Percentiles rank a stretch among this genome's conserved stretches.
phyloP scores from a whole-genome alignment of 2,888 invertebrate species.

The Dryobota labecula region DNA sequence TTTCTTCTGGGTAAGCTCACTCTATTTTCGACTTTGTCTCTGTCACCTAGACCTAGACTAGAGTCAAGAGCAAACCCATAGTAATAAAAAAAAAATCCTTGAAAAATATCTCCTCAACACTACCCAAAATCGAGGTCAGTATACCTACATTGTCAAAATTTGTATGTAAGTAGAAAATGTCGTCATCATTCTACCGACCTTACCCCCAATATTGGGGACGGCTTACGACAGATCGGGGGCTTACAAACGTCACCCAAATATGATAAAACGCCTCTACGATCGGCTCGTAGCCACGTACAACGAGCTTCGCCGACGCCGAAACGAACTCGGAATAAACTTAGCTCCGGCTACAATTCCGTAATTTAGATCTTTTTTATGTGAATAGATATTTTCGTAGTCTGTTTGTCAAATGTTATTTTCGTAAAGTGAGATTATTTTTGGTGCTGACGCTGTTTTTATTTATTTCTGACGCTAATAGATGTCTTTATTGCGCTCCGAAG shows the following conservation, averaged over 20 bases:
- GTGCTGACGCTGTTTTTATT: constrained; percentile 43
- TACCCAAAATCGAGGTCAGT: constrained; percentile 35
- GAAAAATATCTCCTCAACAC: constrained; percentile 30
- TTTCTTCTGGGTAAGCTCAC: too few relatives aligned
- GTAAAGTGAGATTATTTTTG: constrained; percentile 51
- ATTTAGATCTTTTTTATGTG: constrained; percentile 50
- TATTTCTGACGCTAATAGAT: constrained; percentile 54
- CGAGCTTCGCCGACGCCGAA: constrained; percentile 49
- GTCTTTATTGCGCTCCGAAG: constrained; percentile 37
- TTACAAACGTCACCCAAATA: constrained; percentile 53
- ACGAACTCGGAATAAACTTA: constrained; percentile 47
- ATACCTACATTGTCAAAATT: constrained; percentile 54
- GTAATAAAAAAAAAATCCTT: too few relatives aligned
- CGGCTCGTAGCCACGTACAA: constrained; percentile 53
- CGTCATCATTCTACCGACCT: constrained; percentile 55
- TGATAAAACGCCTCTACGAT: constrained; percentile 57
- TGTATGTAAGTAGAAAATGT: constrained; percentile 61
- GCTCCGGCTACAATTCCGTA: constrained; percentile 43
- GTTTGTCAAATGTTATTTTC: constrained; percentile 53
- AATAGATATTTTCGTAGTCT: constrained; percentile 51
- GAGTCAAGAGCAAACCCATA: too few relatives aligned
- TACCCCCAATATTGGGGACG: constrained; percentile 60
- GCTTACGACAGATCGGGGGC: constrained; percentile 60
- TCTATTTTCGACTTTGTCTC: too few relatives aligned
- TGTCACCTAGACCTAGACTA: too few relatives aligned